Evolutionary conservation across 2,113 vertebrate genomes (phyloP), one percentile per base, ranked within the genome.

Genomic region (Otolemur garnettii): DNA sequence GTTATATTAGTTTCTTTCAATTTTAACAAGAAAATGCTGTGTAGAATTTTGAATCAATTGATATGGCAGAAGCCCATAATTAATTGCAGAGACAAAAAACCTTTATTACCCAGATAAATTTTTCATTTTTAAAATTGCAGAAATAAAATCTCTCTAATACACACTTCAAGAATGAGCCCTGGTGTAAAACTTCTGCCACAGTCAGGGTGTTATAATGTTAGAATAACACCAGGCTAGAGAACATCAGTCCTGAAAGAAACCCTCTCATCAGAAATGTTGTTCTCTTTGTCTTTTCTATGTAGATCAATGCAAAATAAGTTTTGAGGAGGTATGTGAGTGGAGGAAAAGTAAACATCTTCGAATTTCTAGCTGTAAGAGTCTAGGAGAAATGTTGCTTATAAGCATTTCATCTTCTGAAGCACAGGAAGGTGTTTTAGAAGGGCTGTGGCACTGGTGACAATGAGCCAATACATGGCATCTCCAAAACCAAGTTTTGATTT

Each of bases 41-140:
- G 18, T 19, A 80, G 35, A 75, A 86, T 82, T 91, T 30, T 68
- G 50, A 97, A 94, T 10, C 17, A 50, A 7, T 60, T 91, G 28
- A 86, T 82, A 86, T 69, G 21, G 30, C 64, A 93, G 12, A 66
- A 62, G 14, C 74, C 19, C 6, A 74, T 89, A 62, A 72, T 94
- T 75, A 80, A 84, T 81, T 92, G 72, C 12, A 78, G 30, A 86
- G 85, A 83, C 19, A 90, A 59, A 59, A 95, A 26, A 57, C 71
- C 2, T 78, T 81, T 72, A 72, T 28, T 59, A 8, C 85, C 22
- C 5, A 86, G 84, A 77, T 94, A 82, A 71, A 86, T 91, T 35
- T 88, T 7, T 74, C 86, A 57, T 62, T 95, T 95, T 66, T 68
- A 72, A 9, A 75, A 85, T 55, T 88, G 38, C 38, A 92, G 60